Percentiles rank a stretch among this genome's conserved stretches.
Evolutionary conservation across 2,113 vertebrate genomes (phyloP).

Genomic region (Hydrolagus affinis): DNA sequence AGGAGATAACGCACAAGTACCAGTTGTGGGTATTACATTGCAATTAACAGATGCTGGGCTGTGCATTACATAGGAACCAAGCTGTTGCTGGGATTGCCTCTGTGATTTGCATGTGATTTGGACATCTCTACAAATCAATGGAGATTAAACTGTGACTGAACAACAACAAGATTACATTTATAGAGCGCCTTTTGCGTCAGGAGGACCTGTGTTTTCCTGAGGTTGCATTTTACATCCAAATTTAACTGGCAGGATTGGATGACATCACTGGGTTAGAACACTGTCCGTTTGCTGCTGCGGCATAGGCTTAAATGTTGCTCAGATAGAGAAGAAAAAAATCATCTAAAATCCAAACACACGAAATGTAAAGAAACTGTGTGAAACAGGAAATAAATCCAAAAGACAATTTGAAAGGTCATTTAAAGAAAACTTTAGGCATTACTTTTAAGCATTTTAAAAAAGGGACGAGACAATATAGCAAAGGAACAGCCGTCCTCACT

Average conservation of each 20-base stretch:
- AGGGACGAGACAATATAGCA: too few species aligned
- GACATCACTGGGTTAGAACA: not conserved
- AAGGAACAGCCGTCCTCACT: too few species aligned
- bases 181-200: too few species aligned
- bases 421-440: too few species aligned
- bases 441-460: too few species aligned
- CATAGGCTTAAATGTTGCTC: not conserved
- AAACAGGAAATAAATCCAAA: too few species aligned
- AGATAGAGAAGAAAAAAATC: not conserved
- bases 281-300: not conserved
- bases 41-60: not conserved
- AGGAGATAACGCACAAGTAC: not conserved
- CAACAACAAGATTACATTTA: too few species aligned
- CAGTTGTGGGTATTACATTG: not conserved
- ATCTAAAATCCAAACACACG: too few species aligned
- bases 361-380: too few species aligned
- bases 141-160: not conserved
- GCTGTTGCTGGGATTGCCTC: not conserved
- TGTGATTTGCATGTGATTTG: not conserved
- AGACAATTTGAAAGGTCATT: too few species aligned
- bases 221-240: not conserved
- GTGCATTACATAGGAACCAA: not conserved
- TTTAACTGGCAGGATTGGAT: not conserved
- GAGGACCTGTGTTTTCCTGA: too few species aligned
- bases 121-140: not conserved